Evolutionary conservation across 1,140 invertebrate species (phyloP), one percentile per base, ranked within the genome.

Genomic region (Gonatopus flavifemur): DNA sequence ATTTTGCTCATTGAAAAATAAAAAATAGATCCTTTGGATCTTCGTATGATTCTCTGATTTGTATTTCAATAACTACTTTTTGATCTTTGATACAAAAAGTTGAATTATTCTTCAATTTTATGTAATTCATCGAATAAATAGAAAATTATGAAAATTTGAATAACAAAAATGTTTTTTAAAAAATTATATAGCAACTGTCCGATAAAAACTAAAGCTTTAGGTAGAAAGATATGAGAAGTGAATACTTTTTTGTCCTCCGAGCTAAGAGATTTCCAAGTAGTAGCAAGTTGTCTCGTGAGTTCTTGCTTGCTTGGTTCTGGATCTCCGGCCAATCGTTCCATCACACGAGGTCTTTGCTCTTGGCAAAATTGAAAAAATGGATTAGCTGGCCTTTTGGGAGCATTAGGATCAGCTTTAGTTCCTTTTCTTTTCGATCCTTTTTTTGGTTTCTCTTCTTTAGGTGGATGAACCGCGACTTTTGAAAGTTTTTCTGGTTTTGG

Each of bases 331-430:
- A 83, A 69, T 62, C 87, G 80, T 62, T 86, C 86, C 76, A 88
- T 83, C n/a, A 89, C 80, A 20, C 87, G 71, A 25, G 78, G 86
- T 54, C 87, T 78, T 69, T 89, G 87, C 62, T 89, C 87, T 74
- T 89, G 87, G 61, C 87, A 89, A 72, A 89, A 90, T 74, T 89
- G 86, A 56, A 90, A 89, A 70, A 89, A 89, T 40, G 88, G 87
- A 82, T 89, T 89, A 25, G 86, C 87, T 0, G 87, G 87, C 55
- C 88, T 81, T 64, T 90, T 90, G 4, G 88, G 87, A 25, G 87
- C 87, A 77, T 88, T 88, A 1, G 87, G 87, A 79, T 89, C 88
- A 10, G 75, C 64, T 62, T 81, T 82, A 8, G 66, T 49, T 20
- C 66, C 67, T 66, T 77, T 81, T 39, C 74, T 70, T 48, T 80